Base-by-base conservation (phyloP, 2,888 invertebrate species). In the Cremastobaeus sp. region DNA sequence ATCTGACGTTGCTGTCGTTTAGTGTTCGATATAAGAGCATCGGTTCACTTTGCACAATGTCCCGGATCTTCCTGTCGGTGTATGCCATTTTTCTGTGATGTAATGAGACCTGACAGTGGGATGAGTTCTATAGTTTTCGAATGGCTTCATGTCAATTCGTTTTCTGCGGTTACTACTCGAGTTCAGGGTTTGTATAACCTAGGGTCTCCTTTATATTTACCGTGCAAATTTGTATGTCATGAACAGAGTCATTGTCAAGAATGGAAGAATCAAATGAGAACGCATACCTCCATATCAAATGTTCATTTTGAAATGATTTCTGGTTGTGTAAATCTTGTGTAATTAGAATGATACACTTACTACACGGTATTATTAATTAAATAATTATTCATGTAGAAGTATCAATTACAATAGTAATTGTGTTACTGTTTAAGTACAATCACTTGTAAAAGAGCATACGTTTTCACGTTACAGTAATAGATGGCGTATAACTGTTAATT, bases 1-100 rank as follows among this genome's bases (percentile, higher is more conserved):
- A 85, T 85, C 85, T 83, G 85, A 85, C 85, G 78, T 82, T 70
- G 60, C 78, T 74, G 76, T 60, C 77, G 79, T 73, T 69, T 72
- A 72, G 69, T 43, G 69, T 60, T 68, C 50, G 73, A 74, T 64
- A 60, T 76, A 74, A 72, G 71, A 70, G 43, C 71, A 62, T 65
- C 59, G 74, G 64, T 65, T 55, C 75, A 64, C 66, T 70, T 70
- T 66, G 47, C 52, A 28, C 47, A n/a, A 9, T 68, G 76, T 52
- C 71, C 76, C 70, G 74, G 62, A 74, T 74, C 76, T 71, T 64
- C 59, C 34, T 14, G 43, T 50, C 68, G 50, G 45, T 43, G 55
- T 54, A 50, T 25, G 62, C 52, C 47, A 52, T 30, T 20, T 30
- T 62, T 35, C 6, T 17, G 43, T 64, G 69, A 68, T 25, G 65